These are phyloP conservation scores for Glyphotaelius pellucidus DNA, from an alignment of 2,888 invertebrate species.

Conservation along the genomic window DNA sequence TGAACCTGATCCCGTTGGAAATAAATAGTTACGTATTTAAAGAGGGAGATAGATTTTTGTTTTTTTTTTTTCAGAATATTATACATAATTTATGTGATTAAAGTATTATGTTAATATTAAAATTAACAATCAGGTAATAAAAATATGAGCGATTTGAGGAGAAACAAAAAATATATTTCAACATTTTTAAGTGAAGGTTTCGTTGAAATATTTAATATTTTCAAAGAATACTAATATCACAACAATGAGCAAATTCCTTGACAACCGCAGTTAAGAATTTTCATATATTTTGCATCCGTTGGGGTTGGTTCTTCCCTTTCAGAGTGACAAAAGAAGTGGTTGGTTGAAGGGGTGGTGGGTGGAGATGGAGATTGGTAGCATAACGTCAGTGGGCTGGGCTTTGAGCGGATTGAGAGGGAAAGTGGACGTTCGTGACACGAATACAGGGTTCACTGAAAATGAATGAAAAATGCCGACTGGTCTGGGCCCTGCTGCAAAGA, in stretches of 20 bases:
- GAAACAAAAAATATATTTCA: background rate
- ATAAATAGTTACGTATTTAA: too few relatives aligned
- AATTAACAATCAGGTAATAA: too few relatives aligned
- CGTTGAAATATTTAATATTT: background rate
- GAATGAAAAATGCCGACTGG: background rate
- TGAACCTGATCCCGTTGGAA: too few relatives aligned
- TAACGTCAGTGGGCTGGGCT: background rate
- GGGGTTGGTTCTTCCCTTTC: background rate
- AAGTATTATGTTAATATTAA: too few relatives aligned
- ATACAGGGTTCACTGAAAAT: slow-evolving; percentile 51
- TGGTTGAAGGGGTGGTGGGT: background rate
- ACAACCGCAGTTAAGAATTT: slow-evolving; percentile 28
- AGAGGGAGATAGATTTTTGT: too few relatives aligned
- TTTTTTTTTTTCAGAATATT: too few relatives aligned
- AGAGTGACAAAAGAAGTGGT: background rate
- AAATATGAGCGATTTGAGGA: too few relatives aligned
- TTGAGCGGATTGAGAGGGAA: slow-evolving; percentile 64
- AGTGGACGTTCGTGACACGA: slow-evolving; percentile 65
- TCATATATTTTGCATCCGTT: slow-evolving; percentile 33
- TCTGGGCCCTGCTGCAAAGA: background rate
- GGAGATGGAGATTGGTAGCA: slow-evolving; percentile 3
- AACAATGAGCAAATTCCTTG: slow-evolving; percentile 12
- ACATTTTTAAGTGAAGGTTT: background rate
- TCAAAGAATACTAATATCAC: slow-evolving; percentile 13
- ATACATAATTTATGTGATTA: too few relatives aligned